Percentiles rank a stretch among this genome's conserved stretches.
These are phyloP conservation scores for Ameiurus melas DNA, from an alignment of 2,113 vertebrate genomes.

Conservation along the genomic window DNA sequence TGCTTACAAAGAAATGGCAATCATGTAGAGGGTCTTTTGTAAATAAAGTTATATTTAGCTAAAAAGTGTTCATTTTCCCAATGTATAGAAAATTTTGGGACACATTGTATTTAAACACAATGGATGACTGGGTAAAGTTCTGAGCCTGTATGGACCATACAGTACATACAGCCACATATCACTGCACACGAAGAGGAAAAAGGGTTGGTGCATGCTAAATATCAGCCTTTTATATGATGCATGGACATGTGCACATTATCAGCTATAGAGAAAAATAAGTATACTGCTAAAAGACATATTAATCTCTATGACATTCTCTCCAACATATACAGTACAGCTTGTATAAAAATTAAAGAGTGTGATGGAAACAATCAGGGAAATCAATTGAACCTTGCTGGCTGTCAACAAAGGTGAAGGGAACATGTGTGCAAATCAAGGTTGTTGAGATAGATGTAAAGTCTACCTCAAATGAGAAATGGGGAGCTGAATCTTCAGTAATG, in stretches of 20 bases:
- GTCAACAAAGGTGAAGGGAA: constrained; percentile 11
- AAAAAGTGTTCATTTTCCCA: no score
- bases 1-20: no score
- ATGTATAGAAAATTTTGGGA: no score
- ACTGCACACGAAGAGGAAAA: background rate
- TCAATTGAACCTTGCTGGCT: background rate
- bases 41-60: no score
- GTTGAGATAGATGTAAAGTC: constrained; percentile 4
- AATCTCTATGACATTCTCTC: background rate
- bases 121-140: background rate
- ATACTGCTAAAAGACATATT: background rate
- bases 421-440: background rate
- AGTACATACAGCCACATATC: background rate
- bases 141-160: background rate
- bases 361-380: background rate
- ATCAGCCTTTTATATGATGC: background rate
- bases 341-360: background rate
- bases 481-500: constrained; percentile 46
- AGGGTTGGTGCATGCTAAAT: background rate
- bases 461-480: constrained; percentile 25
- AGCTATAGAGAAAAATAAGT: background rate
- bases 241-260: background rate
- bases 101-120: background rate
- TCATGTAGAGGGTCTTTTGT: no score
- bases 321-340: background rate